Conservation (phyloP, 2,797 vertebrate genomes). For the Notolepis coatsorum region DNA sequence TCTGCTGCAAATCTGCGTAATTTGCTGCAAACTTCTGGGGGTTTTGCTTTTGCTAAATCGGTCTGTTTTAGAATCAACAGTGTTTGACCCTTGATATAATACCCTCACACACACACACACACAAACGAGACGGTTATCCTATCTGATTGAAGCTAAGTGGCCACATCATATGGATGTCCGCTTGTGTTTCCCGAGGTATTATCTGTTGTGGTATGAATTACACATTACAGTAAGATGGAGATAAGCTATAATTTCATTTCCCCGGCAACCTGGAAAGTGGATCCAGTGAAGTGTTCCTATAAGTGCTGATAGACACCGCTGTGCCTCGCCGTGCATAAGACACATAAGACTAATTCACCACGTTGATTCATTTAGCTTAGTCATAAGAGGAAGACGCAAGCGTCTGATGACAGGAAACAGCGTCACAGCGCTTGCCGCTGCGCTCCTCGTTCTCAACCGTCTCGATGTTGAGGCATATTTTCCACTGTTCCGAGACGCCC, state of each 20-base stretch:
- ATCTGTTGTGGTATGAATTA: constrained; percentile 60
- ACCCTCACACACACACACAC: background rate
- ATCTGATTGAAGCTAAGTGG: constrained; percentile 60
- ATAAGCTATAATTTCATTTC: constrained; percentile 76
- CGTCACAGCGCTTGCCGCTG: no score
- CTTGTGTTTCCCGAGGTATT: constrained; percentile 52
- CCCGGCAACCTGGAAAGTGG: constrained; percentile 48
- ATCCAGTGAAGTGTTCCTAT: constrained; percentile 48
- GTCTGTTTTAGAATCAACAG: constrained; percentile 16
- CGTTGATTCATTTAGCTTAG: constrained; percentile 34
- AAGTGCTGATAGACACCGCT: constrained; percentile 43
- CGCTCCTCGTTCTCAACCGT: no score
- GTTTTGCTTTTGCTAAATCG: constrained; percentile 19
- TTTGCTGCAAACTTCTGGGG: no score
- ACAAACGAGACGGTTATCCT: constrained; percentile 39
- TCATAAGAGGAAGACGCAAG: background rate
- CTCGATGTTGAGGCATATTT: no score
- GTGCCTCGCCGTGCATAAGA: constrained; percentile 18
- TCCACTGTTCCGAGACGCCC: no score
- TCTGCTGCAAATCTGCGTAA: no score
- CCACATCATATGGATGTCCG: constrained; percentile 42
- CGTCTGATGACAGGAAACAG: background rate
- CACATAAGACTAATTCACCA: constrained; percentile 23
- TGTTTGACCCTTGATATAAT: constrained; percentile 27
- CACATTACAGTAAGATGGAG: constrained; percentile 69